Percentiles rank a stretch among this genome's conserved stretches.
phyloP scores from a whole-genome alignment of 2,888 invertebrate genomes.

The Caenorhabditis uteleia region DNA sequence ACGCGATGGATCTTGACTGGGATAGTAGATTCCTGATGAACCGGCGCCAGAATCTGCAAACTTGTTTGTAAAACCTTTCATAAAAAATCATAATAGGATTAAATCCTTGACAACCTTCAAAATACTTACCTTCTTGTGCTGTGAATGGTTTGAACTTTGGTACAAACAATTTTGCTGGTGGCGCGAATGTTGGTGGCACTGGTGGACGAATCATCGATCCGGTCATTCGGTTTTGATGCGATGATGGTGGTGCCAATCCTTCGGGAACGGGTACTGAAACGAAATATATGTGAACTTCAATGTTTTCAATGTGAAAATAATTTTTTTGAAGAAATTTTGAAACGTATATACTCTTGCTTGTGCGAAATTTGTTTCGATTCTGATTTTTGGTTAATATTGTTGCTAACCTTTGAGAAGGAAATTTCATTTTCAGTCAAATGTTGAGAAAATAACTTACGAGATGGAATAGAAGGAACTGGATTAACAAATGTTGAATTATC shows the following conservation, averaged over 20 bases:
- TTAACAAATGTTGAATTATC: slow-evolving; percentile 55
- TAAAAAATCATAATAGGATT: no score
- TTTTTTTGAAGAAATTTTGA: no score
- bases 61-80: background rate
- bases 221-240: slow-evolving; percentile 59
- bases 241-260: slow-evolving; percentile 53
- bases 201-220: slow-evolving; percentile 73
- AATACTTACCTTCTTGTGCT: slow-evolving; percentile 6
- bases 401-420: no score
- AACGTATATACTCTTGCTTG: no score
- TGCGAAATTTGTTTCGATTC: no score
- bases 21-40: slow-evolving; percentile 78
- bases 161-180: slow-evolving; percentile 59
- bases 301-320: no score
- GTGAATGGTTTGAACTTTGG: slow-evolving; percentile 37
- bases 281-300: background rate
- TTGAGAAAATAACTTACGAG: slow-evolving; percentile 37
- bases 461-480: slow-evolving; percentile 63
- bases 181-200: slow-evolving; percentile 73
- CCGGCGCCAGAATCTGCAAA: slow-evolving; percentile 14
- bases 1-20: slow-evolving; percentile 90
- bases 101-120: background rate
- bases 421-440: no score
- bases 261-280: slow-evolving; percentile 47
- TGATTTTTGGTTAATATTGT: no score